Conservation (phyloP, 2,888 invertebrate genomes). For the Choristoneura rosaceana region DNA sequence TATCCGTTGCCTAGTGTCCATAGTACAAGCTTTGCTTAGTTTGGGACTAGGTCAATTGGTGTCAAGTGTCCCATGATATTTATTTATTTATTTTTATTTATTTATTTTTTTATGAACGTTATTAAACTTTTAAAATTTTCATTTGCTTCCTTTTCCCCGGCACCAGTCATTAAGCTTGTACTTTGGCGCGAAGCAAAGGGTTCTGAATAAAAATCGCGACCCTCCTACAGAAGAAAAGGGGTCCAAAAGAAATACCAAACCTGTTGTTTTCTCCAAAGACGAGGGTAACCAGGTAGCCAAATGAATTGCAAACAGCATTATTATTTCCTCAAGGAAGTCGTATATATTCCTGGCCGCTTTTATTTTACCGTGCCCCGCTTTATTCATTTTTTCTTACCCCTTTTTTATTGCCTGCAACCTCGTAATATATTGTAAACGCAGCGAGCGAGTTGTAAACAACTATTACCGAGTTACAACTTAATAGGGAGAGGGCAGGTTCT, state of each 20-base stretch:
- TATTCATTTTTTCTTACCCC: slow-evolving; percentile 80
- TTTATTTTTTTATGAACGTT: too few species aligned
- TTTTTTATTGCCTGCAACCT: slow-evolving; percentile 82
- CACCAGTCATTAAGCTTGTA: slow-evolving; percentile 73
- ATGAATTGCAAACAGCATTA: slow-evolving; percentile 87
- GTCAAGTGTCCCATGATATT: too few species aligned
- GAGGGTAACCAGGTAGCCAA: slow-evolving; percentile 84
- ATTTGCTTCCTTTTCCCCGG: slow-evolving; percentile 55
- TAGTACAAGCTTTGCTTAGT: too few species aligned
- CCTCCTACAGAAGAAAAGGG: slow-evolving; percentile 71
- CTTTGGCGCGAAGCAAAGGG: slow-evolving; percentile 76
- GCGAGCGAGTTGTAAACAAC: slow-evolving; percentile 82
- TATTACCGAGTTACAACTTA: slow-evolving; percentile 73
- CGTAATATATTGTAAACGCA: slow-evolving; percentile 84
- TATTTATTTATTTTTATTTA: too few species aligned
- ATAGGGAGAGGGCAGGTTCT: slow-evolving; percentile 65
- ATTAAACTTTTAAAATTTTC: slow-evolving; percentile 43
- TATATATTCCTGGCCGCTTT: slow-evolving; percentile 83
- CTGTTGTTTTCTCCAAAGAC: slow-evolving; percentile 79
- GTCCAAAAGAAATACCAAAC: slow-evolving; percentile 69
- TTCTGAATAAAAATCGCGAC: slow-evolving; percentile 76
- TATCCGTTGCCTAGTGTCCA: too few species aligned
- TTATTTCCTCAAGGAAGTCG: slow-evolving; percentile 86
- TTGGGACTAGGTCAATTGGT: too few species aligned
- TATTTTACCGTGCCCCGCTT: slow-evolving; percentile 82